phyloP scores from a whole-genome alignment of 2,113 vertebrate species.

The Eleginops maclovinus region DNA sequence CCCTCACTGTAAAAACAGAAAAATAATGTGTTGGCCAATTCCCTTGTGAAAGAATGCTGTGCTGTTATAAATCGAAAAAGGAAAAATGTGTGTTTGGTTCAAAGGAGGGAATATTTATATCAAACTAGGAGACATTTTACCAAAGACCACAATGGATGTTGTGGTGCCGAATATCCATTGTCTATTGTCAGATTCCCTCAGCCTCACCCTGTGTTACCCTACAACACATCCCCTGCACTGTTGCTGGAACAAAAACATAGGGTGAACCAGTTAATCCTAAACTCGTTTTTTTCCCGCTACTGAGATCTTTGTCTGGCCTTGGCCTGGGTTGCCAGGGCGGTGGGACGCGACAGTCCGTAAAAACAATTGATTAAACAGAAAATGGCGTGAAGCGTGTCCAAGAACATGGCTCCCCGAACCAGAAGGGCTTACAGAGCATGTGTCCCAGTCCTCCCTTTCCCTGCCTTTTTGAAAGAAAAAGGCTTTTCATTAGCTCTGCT shows the following conservation, averaged over 20 bases:
- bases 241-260: conserved; percentile 70
- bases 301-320: conserved; percentile 47
- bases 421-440: neutral
- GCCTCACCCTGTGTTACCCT: conserved; percentile 69
- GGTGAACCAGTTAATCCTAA: conserved; percentile 45
- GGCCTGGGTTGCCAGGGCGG: conserved; percentile 43
- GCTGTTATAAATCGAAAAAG: conserved; percentile 3
- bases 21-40: conserved; percentile 53
- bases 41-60: conserved; percentile 63
- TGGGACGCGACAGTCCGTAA: conserved; percentile 12
- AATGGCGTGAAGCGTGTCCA: conserved; percentile 51
- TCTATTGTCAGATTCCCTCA: conserved; percentile 74
- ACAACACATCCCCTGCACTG: conserved; percentile 52
- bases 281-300: conserved; percentile 51
- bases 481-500: neutral
- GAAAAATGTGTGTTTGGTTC: conserved; percentile 42
- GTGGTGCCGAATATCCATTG: conserved; percentile 69
- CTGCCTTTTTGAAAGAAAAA: neutral
- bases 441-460: neutral
- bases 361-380: conserved; percentile 55
- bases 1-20: conserved; percentile 39
- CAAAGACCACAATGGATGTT: conserved; percentile 73
- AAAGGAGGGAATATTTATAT: conserved; percentile 67
- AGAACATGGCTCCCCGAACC: conserved; percentile 43
- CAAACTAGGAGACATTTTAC: conserved; percentile 63